These are phyloP conservation scores for Oopsacas minuta DNA, from an alignment of 37 sponge, comb jelly and placozoan species.

Conservation along the genomic window DNA sequence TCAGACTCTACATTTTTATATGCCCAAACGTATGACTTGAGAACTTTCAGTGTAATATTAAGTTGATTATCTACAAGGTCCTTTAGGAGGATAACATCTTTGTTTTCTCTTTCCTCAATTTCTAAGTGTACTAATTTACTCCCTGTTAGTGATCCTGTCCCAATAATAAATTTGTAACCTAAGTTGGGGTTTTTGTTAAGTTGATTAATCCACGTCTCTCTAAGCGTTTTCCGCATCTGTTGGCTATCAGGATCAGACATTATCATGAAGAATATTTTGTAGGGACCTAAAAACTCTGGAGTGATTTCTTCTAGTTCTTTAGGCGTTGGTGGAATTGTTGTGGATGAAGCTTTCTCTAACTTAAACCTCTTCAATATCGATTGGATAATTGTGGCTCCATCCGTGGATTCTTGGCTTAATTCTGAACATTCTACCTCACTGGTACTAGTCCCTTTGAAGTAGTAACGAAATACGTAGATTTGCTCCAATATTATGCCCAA, in stretches of 20 bases:
- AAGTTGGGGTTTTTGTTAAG: neutral
- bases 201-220: neutral
- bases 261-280: neutral
- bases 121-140: neutral
- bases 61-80: neutral
- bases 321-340: neutral
- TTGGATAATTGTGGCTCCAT: neutral
- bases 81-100: neutral
- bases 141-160: neutral
- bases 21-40: neutral
- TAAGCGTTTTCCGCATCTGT: neutral
- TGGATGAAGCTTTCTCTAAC: neutral
- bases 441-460: neutral
- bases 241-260: neutral
- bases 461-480: neutral
- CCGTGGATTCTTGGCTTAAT: too few species aligned
- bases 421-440: neutral
- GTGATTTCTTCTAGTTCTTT: too few species aligned
- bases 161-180: neutral
- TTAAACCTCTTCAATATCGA: neutral
- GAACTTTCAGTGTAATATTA: neutral
- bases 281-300: neutral
- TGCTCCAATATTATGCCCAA: neutral
- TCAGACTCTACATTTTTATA: neutral
- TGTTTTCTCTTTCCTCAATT: neutral